Base-by-base conservation (phyloP, 2,113 vertebrate species). In the Pogona vitticeps region DNA sequence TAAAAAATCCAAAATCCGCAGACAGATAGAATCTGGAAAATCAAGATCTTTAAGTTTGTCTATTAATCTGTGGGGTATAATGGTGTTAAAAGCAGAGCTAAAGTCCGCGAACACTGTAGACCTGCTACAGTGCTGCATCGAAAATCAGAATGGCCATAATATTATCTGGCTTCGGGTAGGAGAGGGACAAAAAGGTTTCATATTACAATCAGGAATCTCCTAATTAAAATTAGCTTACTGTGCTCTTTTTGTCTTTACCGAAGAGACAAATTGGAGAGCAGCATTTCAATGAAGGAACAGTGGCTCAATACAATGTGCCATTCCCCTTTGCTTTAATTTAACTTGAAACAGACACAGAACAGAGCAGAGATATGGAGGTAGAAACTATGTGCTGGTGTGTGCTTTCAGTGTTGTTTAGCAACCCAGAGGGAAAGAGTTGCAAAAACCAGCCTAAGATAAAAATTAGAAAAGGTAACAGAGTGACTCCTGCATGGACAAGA, bases 401-500 rank as follows among this genome's bases (percentile, higher is more conserved):
- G 2, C 81, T 79, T 92, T 56, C n/a, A 3, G 40, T 58, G 28
- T 21, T 3, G 10, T 14, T 38, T 31, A 77, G 52, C 78, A 21
- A 80, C 46, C n/a, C 78, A 58, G 38, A 68, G 84, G 59, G 76
- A 70, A 8, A 87, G 59, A 21, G 52, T 65, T 42, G 83, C 18
- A 88, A 63, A 78, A 85, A 77, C 9, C 46, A 68, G 28, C 26
- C 36, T 38, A 31, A 10, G 40, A 84, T 40, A 71, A 28, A 79
- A 58, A 70, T 63, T 70, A 40, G 56, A 56, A 42, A 28, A 70
- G 87, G 28, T 67, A 92, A 88, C 26, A 40, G 76, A 87, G n/a
- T 26, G 38, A 88, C 85, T 91, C 23, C 17, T 33, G 38, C 56
- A 65, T 46, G 88, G 91, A 87, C 46, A 61, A 33, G 90, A 63